Base-by-base conservation (phyloP, 2,113 vertebrate genomes). In the Laterallus jamaicensis region DNA sequence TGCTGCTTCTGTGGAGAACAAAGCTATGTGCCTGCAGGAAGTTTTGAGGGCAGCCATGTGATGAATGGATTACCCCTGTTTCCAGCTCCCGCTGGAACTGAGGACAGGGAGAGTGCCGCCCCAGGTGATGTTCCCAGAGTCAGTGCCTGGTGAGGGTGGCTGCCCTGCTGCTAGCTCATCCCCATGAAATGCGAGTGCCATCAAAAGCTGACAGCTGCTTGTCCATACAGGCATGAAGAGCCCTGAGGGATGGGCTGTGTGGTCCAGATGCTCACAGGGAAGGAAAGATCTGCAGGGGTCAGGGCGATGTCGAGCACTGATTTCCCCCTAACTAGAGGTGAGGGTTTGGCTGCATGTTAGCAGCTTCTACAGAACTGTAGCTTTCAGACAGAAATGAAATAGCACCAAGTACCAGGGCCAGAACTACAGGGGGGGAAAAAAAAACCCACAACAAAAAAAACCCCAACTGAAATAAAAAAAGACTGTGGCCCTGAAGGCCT, bases 161-260 rank as follows among this genome's bases (percentile, higher is more conserved):
- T 93, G 58, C 52, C 32, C 59, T 2, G 4, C 47, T 44, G 67
- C 39, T 44, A 14, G 5, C 6, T 74, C 15, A 3, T 59, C 12
- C 60, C 15, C 31, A 25, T 12, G 52, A 63, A 40, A 22, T 2
- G 28, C 4, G 12, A 25, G 35, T 64, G 64, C 4, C 22, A 6
- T 4, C 22, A 44, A 11, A 25, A 19, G n/a, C 4, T 16, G 28
- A 56, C 26, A 77, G 64, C 68, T 92, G 84, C 40, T 42, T 54
- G 44, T 47, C 29, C 71, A 17, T 8, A 1, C 0, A 6, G 5
- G 5, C 2, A 1, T 21, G 44, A 52, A 26, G 81, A 90, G 3
- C 66, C 55, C 31, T 2, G 2, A 20, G 58, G 69, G 50, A 18
- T 67, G 40, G 35, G 15, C 35, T 77, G 21, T n/a, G 29, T 32